These are phyloP conservation scores for Hypolimnas misippus DNA, from an alignment of 2,888 invertebrate species.

Conservation along the genomic window DNA sequence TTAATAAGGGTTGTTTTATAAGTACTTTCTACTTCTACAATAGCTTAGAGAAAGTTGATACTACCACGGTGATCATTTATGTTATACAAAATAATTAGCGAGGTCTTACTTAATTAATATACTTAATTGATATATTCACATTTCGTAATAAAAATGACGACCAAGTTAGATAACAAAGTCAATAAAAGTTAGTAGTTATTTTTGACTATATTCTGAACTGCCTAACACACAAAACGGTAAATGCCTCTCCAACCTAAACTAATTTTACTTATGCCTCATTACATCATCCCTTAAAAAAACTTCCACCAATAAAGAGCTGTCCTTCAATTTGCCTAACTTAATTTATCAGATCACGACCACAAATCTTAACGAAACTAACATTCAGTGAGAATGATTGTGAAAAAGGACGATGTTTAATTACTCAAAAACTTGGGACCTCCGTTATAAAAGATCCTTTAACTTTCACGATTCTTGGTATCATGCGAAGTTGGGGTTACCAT, in stretches of 20 bases:
- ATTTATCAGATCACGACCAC: constrained; percentile 28
- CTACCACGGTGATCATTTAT: too few species aligned
- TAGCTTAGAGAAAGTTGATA: too few species aligned
- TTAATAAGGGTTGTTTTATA: too few species aligned
- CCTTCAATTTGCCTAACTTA: constrained; percentile 26
- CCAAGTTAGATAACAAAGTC: too few species aligned
- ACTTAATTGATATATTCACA: too few species aligned
- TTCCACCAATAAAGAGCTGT: constrained; percentile 4
- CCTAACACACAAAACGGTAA: background rate
- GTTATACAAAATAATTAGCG: too few species aligned
- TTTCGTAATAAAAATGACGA: too few species aligned
- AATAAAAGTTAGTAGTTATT: too few species aligned
- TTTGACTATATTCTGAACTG: too few species aligned
- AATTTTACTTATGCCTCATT: background rate
- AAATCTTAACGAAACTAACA: constrained; percentile 30
- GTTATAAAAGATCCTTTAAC: constrained; percentile 51
- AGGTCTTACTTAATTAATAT: too few species aligned
- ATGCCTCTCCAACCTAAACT: background rate
- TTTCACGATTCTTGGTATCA: constrained; percentile 31
- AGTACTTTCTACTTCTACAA: too few species aligned
- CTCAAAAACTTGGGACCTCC: constrained; percentile 60
- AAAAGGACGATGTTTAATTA: constrained; percentile 55
- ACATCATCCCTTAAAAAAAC: background rate
- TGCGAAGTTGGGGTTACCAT: constrained; percentile 38
- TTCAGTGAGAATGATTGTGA: constrained; percentile 46